Percentiles rank a stretch among this genome's conserved stretches.
phyloP scores from a whole-genome alignment of 2,888 invertebrate species.

The Geophilus truncorum region DNA sequence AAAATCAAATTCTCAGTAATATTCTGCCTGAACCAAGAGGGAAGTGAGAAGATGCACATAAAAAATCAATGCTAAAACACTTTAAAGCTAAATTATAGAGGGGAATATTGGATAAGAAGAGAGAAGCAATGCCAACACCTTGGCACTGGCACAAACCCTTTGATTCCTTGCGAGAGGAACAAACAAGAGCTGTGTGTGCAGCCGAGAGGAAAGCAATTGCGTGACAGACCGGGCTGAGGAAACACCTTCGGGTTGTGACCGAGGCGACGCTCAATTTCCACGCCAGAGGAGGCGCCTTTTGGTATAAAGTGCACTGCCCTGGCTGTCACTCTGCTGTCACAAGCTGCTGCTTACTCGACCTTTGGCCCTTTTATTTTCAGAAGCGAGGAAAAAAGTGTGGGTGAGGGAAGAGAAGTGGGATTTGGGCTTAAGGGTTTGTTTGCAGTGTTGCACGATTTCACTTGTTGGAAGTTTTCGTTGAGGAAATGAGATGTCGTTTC shows the following conservation, averaged over 20 bases:
- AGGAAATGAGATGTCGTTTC: too few relatives aligned
- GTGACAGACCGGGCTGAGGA: background rate
- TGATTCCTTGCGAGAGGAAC: background rate
- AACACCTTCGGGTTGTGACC: background rate
- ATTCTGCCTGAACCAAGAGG: background rate
- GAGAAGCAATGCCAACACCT: background rate
- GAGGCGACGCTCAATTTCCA: background rate
- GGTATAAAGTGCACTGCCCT: background rate
- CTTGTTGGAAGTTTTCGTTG: too few relatives aligned
- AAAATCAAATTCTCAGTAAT: background rate
- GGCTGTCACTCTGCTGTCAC: background rate
- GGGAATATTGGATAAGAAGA: background rate
- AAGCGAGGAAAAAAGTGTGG: background rate
- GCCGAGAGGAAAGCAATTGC: background rate
- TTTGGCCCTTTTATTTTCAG: background rate
- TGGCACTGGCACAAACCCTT: background rate
- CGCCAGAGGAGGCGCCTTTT: background rate
- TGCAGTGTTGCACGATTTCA: too few relatives aligned
- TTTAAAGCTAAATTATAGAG: background rate
- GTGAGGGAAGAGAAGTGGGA: too few relatives aligned
- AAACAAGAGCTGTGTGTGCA: background rate
- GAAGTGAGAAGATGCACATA: background rate
- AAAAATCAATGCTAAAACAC: background rate
- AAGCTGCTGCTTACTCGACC: background rate
- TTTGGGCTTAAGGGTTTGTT: too few relatives aligned